Evolutionary conservation across 2,113 vertebrate genomes (phyloP).

Genomic region (Chrysochloris asiatica): DNA sequence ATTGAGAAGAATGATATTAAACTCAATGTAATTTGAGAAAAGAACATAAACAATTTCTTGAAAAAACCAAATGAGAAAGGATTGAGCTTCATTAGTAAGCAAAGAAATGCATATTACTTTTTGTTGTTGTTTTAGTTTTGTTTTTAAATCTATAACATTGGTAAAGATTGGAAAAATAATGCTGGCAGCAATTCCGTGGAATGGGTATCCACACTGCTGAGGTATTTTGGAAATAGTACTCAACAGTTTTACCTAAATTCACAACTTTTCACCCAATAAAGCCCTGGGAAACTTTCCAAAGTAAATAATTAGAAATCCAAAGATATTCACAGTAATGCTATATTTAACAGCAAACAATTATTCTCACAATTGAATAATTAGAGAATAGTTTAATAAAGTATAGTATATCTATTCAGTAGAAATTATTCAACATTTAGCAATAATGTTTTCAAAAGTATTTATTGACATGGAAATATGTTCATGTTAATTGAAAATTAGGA

Average conservation of each 20-base stretch:
- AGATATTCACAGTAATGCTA: constrained; percentile 9
- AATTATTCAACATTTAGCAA: background rate
- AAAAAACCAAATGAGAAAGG: constrained; percentile 25
- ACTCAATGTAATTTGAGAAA: constrained; percentile 15
- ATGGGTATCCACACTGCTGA: background rate
- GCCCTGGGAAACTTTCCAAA: constrained; percentile 21
- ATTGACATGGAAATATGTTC: background rate
- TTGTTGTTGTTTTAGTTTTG: too few relatives aligned
- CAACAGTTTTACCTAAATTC: background rate
- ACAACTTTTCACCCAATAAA: background rate
- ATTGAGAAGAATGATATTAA: constrained; percentile 17
- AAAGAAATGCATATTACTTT: constrained; percentile 1
- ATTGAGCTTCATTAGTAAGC: background rate
- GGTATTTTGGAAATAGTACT: background rate
- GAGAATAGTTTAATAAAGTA: constrained; percentile 32
- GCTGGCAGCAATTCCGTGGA: background rate
- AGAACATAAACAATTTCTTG: constrained; percentile 34
- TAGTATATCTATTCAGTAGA: background rate
- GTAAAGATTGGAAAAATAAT: background rate
- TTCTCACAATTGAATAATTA: background rate
- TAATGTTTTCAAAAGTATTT: background rate
- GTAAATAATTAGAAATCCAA: constrained; percentile 43
- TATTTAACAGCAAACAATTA: constrained; percentile 24
- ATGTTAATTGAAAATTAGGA: background rate
- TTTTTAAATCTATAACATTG: background rate